Conservation (phyloP, 2,113 vertebrate genomes). For the Odobenus rosmarus region DNA sequence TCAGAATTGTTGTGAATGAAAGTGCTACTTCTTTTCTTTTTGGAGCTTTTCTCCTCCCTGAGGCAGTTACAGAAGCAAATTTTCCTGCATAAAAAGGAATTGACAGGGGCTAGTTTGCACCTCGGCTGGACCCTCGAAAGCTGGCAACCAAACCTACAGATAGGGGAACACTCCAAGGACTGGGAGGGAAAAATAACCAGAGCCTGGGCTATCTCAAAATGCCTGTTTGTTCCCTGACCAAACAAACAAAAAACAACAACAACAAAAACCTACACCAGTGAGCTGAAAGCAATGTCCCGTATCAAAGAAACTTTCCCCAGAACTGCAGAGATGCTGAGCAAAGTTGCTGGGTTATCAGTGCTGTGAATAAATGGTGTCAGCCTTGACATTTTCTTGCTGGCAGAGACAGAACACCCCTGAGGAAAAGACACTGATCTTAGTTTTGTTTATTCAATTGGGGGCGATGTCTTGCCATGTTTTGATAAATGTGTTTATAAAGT, state of each 20-base stretch:
- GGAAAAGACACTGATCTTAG: slow-evolving; percentile 71
- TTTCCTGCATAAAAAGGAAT: slow-evolving; percentile 18
- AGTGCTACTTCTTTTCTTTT: not conserved
- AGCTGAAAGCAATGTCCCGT: not conserved
- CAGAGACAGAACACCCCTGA: slow-evolving; percentile 63
- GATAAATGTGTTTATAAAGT: slow-evolving; percentile 72
- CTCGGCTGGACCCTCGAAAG: not conserved
- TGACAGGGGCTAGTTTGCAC: slow-evolving; percentile 4
- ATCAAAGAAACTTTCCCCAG: slow-evolving; percentile 38
- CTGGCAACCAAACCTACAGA: not conserved
- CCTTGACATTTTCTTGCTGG: slow-evolving; percentile 61
- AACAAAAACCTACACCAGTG: not conserved
- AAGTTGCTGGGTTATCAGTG: slow-evolving; percentile 62
- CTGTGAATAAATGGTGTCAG: slow-evolving; percentile 59
- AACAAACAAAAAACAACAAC: not conserved
- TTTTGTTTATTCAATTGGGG: slow-evolving; percentile 73
- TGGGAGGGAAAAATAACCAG: not conserved
- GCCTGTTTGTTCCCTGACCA: not conserved
- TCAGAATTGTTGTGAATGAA: slow-evolving; percentile 4
- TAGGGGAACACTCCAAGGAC: not conserved
- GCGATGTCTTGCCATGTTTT: slow-evolving; percentile 64
- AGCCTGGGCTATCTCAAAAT: not conserved
- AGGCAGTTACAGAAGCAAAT: slow-evolving; percentile 58
- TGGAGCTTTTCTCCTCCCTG: slow-evolving; percentile 6
- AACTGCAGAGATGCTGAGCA: slow-evolving; percentile 29